Percentiles rank a stretch among this genome's conserved stretches.
Conservation (phyloP, 1,140 invertebrate genomes). For the Aporrectodea caliginosa region DNA sequence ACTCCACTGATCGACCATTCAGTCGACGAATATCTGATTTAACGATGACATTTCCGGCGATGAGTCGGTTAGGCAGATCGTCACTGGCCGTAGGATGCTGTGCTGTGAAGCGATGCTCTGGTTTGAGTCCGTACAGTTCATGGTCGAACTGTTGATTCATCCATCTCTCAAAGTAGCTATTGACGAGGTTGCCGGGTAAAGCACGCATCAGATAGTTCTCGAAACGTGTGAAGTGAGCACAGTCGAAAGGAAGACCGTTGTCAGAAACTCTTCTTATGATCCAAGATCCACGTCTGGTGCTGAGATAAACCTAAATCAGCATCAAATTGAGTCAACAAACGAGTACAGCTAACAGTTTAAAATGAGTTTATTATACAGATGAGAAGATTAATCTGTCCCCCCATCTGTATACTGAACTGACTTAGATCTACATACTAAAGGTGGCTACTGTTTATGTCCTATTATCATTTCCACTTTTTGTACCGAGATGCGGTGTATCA, state of each 20-base stretch:
- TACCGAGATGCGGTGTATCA: too few species aligned
- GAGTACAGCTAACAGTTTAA: too few species aligned
- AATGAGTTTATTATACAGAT: too few species aligned
- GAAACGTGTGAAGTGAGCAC: conserved; percentile 35
- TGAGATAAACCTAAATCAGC: not conserved
- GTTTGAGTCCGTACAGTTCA: conserved; percentile 55
- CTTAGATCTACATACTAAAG: too few species aligned
- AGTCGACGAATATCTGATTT: conserved; percentile 50
- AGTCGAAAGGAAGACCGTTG: conserved; percentile 43
- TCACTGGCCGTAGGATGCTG: conserved; percentile 63
- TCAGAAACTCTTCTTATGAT: not conserved
- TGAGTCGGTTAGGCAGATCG: conserved; percentile 58
- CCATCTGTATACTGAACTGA: too few species aligned
- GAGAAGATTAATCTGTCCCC: too few species aligned
- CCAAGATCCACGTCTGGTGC: not conserved
- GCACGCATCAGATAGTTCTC: conserved; percentile 31
- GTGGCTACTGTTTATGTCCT: too few species aligned
- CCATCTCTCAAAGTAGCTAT: conserved; percentile 1
- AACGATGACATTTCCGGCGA: conserved; percentile 55
- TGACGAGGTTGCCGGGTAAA: conserved; percentile 12
- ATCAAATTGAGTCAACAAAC: too few species aligned
- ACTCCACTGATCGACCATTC: conserved; percentile 49
- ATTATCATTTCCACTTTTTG: too few species aligned
- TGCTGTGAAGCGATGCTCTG: conserved; percentile 53
- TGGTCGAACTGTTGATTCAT: conserved; percentile 56